These are phyloP conservation scores for Pseudorectes ferrugineus DNA, from an alignment of 2,113 vertebrate species.

Conservation along the genomic window DNA sequence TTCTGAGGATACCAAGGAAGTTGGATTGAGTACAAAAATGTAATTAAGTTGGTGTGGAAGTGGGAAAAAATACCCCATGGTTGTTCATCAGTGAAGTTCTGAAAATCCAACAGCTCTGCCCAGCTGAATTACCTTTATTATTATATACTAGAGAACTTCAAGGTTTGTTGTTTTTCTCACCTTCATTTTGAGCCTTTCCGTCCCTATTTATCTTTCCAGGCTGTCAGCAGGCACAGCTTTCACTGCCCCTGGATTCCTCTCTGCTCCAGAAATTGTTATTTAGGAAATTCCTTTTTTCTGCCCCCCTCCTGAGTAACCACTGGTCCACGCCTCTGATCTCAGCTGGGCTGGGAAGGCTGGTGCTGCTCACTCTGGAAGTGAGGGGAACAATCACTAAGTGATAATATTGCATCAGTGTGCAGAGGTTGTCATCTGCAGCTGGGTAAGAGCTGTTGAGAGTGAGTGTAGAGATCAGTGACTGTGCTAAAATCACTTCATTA, in stretches of 20 bases:
- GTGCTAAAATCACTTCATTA: constrained; percentile 25
- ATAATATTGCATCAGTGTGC: background rate
- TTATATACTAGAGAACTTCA: background rate
- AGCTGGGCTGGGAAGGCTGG: background rate
- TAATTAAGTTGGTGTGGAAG: background rate
- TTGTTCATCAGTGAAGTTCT: background rate
- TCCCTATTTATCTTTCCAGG: background rate
- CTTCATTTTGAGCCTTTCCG: background rate
- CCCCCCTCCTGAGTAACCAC: background rate
- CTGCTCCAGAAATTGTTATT: background rate
- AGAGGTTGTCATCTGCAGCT: constrained; percentile 13
- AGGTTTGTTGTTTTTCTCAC: background rate
- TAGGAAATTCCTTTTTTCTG: background rate
- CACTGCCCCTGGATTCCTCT: background rate
- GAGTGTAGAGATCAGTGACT: background rate
- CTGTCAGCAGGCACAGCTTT: background rate
- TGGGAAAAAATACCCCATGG: background rate
- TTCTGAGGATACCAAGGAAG: background rate
- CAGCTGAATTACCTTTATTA: background rate
- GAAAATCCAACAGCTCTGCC: background rate
- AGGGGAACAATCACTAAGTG: background rate
- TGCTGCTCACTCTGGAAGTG: background rate
- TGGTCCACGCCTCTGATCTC: background rate
- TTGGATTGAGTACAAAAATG: background rate
- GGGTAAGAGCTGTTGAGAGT: background rate